These are phyloP conservation scores for Moxostoma hubbsi DNA, from an alignment of 2,797 vertebrate species.

Conservation along the genomic window DNA sequence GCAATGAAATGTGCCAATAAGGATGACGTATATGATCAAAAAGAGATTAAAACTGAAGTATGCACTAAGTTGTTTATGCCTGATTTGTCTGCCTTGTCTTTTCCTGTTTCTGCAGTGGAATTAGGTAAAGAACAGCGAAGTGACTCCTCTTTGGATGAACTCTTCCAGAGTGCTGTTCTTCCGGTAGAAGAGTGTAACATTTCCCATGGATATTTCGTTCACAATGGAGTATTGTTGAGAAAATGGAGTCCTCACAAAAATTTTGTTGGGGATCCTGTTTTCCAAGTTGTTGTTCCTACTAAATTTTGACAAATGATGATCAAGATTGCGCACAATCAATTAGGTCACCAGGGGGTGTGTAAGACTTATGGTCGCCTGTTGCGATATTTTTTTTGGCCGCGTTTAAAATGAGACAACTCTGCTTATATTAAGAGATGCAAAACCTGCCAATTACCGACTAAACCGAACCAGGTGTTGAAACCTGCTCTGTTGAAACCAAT, in stretches of 20 bases:
- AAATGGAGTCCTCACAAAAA: slow-evolving; percentile 24
- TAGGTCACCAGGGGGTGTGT: no score
- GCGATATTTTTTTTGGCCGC: no score
- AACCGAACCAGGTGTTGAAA: no score
- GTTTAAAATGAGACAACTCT: no score
- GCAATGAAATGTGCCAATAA: no score
- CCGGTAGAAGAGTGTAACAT: background rate
- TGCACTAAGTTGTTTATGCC: background rate
- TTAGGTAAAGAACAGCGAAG: background rate
- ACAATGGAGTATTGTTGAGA: slow-evolving; percentile 10
- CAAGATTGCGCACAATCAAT: no score
- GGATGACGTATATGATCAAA: background rate
- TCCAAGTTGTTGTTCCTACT: background rate
- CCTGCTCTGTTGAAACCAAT: no score
- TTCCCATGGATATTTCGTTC: slow-evolving; percentile 13
- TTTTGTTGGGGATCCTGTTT: slow-evolving; percentile 2
- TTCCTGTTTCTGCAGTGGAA: background rate
- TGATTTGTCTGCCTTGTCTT: background rate
- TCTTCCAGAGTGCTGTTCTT: slow-evolving; percentile 7
- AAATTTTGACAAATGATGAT: background rate
- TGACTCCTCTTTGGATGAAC: background rate
- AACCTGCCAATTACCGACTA: no score
- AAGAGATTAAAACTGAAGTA: background rate
- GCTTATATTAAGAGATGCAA: no score
- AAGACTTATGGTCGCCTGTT: background rate